A percentile compares a stretch with the other conserved stretches of the same genome.
Evolutionary conservation across 2,888 invertebrate species (phyloP).

Genomic region (Sialis lutaria): DNA sequence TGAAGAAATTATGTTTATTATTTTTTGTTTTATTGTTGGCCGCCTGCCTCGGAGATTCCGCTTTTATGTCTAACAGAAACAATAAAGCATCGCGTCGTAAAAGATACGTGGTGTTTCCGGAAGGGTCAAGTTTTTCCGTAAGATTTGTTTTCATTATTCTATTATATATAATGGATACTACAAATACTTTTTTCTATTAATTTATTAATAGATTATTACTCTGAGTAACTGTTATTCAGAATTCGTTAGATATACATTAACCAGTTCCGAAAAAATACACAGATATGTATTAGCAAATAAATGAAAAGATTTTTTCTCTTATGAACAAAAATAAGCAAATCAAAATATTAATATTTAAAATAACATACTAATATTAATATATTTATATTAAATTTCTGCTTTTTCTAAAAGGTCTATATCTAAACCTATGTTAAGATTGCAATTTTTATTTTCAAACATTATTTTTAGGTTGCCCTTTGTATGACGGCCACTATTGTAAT

Average conservation of each 20-base stretch:
- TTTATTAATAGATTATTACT: not conserved
- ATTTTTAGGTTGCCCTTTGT: conserved; percentile 35
- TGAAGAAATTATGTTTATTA: too few relatives aligned
- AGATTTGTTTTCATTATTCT: conserved; percentile 19
- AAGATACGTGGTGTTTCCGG: conserved; percentile 24
- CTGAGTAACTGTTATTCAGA: too few relatives aligned
- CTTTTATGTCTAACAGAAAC: conserved; percentile 12
- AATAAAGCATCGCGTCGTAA: conserved; percentile 19
- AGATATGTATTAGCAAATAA: too few relatives aligned
- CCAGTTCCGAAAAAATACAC: too few relatives aligned
- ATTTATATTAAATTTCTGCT: too few relatives aligned
- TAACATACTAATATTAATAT: too few relatives aligned
- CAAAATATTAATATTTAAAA: too few relatives aligned
- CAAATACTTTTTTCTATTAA: not conserved
- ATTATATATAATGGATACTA: not conserved
- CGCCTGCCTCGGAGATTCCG: not conserved
- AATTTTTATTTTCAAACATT: conserved; percentile 8
- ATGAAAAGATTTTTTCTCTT: too few relatives aligned
- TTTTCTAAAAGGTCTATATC: not conserved
- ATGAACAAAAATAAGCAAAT: too few relatives aligned
- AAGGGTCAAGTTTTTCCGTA: conserved; percentile 41
- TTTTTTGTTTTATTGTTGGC: not conserved
- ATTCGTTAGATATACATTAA: too few relatives aligned
- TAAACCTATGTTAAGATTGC: not conserved
- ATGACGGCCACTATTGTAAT: conserved; percentile 34